phyloP scores from a whole-genome alignment of 2,113 vertebrate genomes.

The Hemiprocne comata region DNA sequence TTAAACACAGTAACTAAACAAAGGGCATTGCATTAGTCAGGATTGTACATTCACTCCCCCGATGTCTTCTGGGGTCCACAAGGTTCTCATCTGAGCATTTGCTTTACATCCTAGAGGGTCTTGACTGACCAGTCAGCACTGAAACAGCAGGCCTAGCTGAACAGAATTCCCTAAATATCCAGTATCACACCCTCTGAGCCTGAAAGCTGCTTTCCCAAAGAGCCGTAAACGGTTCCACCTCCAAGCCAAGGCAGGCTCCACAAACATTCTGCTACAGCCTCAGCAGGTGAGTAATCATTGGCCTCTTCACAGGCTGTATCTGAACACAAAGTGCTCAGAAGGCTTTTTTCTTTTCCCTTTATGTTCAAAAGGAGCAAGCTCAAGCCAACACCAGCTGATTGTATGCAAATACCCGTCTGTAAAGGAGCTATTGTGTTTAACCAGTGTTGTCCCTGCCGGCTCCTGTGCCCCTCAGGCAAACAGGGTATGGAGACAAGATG shows the following conservation, averaged over 20 bases:
- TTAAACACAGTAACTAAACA: neutral
- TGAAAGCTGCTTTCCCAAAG: neutral
- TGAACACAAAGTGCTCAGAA: neutral
- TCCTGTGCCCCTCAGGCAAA: neutral
- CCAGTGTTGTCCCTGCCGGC: rapidly evolving
- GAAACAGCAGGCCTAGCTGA: neutral
- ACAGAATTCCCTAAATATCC: neutral
- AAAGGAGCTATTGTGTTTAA: neutral
- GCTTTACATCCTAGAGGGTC: neutral
- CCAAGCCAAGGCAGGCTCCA: neutral
- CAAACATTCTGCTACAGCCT: neutral
- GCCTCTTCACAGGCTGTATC: neutral
- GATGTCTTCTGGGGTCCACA: neutral
- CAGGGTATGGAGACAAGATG: rapidly evolving
- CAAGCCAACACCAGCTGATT: neutral
- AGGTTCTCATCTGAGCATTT: neutral
- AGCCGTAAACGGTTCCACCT: rapidly evolving
- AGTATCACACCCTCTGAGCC: neutral
- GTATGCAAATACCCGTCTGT: rapidly evolving
- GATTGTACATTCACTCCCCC: neutral
- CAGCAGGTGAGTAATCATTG: neutral
- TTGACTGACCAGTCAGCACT: neutral
- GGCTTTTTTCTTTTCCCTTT: neutral
- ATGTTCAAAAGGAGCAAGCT: neutral
- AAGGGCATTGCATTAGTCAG: neutral